Evolutionary conservation across 1,140 invertebrate genomes (phyloP).

Genomic region (Heterodera carotae): DNA sequence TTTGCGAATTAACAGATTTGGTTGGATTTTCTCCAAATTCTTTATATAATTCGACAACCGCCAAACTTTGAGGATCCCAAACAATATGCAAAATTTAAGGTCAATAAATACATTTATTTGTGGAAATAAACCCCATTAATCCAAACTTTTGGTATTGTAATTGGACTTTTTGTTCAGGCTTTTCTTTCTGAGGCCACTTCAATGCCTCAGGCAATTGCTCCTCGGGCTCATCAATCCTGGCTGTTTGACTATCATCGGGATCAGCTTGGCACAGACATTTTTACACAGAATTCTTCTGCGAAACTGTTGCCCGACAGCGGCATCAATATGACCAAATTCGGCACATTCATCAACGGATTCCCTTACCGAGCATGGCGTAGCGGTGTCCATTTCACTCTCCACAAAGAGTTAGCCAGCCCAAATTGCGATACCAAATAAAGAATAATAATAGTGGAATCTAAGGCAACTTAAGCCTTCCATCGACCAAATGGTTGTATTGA

Average conservation of each 20-base stretch:
- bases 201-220: slow-evolving; percentile 40
- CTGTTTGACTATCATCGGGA: slow-evolving; percentile 46
- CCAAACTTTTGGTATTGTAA: background rate
- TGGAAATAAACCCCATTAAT: no score
- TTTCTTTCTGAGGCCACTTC: slow-evolving; percentile 39
- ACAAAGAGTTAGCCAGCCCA: background rate
- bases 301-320: background rate
- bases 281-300: slow-evolving; percentile 7
- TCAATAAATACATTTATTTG: slow-evolving; percentile 22
- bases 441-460: background rate
- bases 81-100: slow-evolving; percentile 36
- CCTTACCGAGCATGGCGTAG: slow-evolving; percentile 49
- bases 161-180: slow-evolving; percentile 39
- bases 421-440: slow-evolving; percentile 32
- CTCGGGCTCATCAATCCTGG: slow-evolving; percentile 47
- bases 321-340: slow-evolving; percentile 50
- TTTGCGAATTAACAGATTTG: slow-evolving; percentile 37
- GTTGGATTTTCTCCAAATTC: slow-evolving; percentile 54
- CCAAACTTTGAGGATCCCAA: slow-evolving; percentile 44
- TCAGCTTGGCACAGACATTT: slow-evolving; percentile 40
- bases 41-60: slow-evolving; percentile 40
- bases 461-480: slow-evolving; percentile 29
- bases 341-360: slow-evolving; percentile 45
- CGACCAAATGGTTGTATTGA: slow-evolving; percentile 41
- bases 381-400: slow-evolving; percentile 30